Percentiles rank a stretch among this genome's conserved stretches.
Evolutionary conservation across 2,113 vertebrate genomes (phyloP).

Genomic region (Myrmophylax atrothorax): DNA sequence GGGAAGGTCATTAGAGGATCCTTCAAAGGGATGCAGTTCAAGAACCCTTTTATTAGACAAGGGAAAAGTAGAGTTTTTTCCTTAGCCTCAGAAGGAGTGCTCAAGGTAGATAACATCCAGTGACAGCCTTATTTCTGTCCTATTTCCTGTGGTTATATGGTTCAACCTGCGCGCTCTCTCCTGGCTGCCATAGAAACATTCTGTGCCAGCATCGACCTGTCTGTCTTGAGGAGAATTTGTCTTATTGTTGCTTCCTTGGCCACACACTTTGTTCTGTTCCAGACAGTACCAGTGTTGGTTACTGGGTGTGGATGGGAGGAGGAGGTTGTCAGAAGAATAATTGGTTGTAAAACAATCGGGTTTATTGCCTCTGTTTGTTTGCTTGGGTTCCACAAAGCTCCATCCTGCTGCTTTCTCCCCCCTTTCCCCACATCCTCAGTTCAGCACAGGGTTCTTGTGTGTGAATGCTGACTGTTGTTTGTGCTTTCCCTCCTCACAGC

Average conservation of each 20-base stretch:
- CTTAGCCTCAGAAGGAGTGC: not conserved
- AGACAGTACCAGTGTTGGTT: not conserved
- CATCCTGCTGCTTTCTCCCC: not conserved
- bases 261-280: not conserved
- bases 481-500: not conserved
- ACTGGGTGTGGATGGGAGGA: not conserved
- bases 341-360: not conserved
- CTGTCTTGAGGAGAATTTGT: not conserved
- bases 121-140: not conserved
- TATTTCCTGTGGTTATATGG: not conserved
- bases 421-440: not conserved
- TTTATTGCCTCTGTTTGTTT: not conserved
- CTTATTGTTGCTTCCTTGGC: not conserved
- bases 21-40: not conserved
- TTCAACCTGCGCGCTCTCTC: not conserved
- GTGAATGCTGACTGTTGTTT: not conserved
- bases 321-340: not conserved
- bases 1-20: not conserved
- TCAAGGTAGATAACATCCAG: not conserved
- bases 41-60: not conserved
- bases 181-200: not conserved
- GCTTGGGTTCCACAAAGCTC: not conserved
- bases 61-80: not conserved
- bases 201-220: not conserved
- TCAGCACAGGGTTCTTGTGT: not conserved